Evolutionary conservation across 2,888 invertebrate species (phyloP).

Genomic region (Tortrix viridana): DNA sequence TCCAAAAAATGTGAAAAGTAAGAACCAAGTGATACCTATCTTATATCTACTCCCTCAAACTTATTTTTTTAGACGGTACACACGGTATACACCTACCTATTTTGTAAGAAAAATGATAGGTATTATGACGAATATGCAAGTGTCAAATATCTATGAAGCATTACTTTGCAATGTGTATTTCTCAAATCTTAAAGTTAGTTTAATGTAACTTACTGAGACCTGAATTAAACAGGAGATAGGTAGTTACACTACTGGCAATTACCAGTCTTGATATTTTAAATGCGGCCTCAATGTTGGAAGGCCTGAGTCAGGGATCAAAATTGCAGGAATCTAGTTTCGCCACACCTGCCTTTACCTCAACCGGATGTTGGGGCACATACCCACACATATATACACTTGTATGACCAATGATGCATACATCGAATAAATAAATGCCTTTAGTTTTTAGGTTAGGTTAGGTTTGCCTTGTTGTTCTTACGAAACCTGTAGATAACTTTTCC

Average conservation of each 20-base stretch:
- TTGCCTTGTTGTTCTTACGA: background rate
- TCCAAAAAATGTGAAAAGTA: no score
- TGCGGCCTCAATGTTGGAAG: conserved; percentile 45
- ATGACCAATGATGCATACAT: conserved; percentile 26
- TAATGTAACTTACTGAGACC: background rate
- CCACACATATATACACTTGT: conserved; percentile 44
- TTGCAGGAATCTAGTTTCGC: conserved; percentile 38
- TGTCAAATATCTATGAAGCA: no score
- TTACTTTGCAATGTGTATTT: no score
- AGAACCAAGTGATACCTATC: no score
- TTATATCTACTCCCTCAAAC: no score
- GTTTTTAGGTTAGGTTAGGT: no score
- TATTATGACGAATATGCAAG: no score
- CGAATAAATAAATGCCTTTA: conserved; percentile 2
- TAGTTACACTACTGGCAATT: background rate
- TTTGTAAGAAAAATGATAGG: no score
- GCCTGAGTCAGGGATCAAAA: conserved; percentile 41
- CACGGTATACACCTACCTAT: no score
- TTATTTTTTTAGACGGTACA: no score
- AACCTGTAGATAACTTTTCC: background rate
- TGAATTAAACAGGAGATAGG: background rate
- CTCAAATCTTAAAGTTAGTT: no score
- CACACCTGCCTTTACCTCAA: conserved; percentile 46
- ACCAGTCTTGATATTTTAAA: conserved; percentile 27
- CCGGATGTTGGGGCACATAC: conserved; percentile 48